Percentiles rank a stretch among this genome's conserved stretches.
Conservation (phyloP, 2,888 invertebrate genomes). For the Galeopsomyia nigrocyanea region DNA sequence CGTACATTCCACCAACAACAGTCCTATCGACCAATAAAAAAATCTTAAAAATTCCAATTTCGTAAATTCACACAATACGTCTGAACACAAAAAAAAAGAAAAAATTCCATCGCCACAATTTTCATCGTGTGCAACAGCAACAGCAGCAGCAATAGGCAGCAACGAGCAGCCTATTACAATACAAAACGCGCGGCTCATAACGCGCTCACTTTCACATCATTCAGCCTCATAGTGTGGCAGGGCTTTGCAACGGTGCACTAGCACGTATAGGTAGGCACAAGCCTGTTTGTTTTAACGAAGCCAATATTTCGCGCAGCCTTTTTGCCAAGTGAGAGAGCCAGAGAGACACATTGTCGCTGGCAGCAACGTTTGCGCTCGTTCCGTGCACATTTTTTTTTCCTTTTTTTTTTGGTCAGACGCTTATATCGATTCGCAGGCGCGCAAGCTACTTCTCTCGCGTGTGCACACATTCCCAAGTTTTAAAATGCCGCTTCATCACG, state of each 20-base stretch:
- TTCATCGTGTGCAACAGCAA: too few species aligned
- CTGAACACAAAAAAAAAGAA: too few species aligned
- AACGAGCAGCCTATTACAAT: too few species aligned
- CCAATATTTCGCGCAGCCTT: conserved; percentile 3
- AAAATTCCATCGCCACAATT: too few species aligned
- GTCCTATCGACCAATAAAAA: too few species aligned
- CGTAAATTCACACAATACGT: too few species aligned
- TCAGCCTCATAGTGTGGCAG: neutral
- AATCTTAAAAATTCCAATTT: too few species aligned
- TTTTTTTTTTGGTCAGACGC: conserved; percentile 7
- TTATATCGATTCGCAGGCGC: conserved; percentile 46
- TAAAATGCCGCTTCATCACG: conserved; percentile 46
- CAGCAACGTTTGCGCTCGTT: neutral
- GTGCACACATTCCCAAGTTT: conserved; percentile 13
- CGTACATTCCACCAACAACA: too few species aligned
- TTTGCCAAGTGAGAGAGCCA: neutral
- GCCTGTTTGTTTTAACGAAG: conserved; percentile 28
- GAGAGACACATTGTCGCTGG: neutral
- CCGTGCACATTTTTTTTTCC: neutral
- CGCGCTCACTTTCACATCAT: neutral
- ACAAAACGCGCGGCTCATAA: neutral
- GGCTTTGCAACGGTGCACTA: too few species aligned
- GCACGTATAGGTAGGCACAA: too few species aligned
- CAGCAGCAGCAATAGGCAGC: too few species aligned
- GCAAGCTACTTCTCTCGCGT: neutral